phyloP scores from a whole-genome alignment of 2,113 vertebrate species.

The Chelonoidis abingdonii region DNA sequence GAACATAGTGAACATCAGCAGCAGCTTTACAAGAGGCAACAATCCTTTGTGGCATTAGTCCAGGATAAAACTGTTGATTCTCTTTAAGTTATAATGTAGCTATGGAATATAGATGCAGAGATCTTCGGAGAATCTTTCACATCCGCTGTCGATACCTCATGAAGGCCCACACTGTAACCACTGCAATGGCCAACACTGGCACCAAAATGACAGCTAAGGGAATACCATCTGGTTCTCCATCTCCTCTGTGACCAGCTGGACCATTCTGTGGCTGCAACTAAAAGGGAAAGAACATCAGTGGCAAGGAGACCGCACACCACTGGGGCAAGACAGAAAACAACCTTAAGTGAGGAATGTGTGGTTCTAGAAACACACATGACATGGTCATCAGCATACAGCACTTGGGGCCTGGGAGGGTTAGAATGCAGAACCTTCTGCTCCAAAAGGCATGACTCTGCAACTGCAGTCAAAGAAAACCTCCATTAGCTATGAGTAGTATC shows the following conservation, averaged over 20 bases:
- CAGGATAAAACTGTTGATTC: slow-evolving; percentile 67
- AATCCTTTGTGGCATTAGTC: slow-evolving; percentile 63
- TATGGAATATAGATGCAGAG: slow-evolving; percentile 42
- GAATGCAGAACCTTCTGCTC: neutral
- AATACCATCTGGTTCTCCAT: slow-evolving; percentile 78
- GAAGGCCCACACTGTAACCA: slow-evolving; percentile 69
- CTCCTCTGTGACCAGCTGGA: slow-evolving; percentile 67
- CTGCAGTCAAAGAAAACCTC: neutral
- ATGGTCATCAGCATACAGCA: neutral
- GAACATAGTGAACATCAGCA: slow-evolving; percentile 53
- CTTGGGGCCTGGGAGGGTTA: neutral
- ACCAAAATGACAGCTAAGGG: slow-evolving; percentile 76
- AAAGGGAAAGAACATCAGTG: slow-evolving; percentile 44
- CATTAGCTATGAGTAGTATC: neutral
- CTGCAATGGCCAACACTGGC: slow-evolving; percentile 74
- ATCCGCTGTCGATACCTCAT: slow-evolving; percentile 79
- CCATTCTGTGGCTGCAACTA: slow-evolving; percentile 81
- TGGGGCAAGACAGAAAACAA: neutral
- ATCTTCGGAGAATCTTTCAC: slow-evolving; percentile 61
- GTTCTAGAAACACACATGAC: neutral
- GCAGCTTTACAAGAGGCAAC: slow-evolving; percentile 65
- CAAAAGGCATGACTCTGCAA: neutral
- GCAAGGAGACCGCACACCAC: neutral
- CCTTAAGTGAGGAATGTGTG: neutral
- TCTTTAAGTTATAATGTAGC: slow-evolving; percentile 70